Conservation (phyloP, 2,797 vertebrate genomes). For the Clarias platycephalus region DNA sequence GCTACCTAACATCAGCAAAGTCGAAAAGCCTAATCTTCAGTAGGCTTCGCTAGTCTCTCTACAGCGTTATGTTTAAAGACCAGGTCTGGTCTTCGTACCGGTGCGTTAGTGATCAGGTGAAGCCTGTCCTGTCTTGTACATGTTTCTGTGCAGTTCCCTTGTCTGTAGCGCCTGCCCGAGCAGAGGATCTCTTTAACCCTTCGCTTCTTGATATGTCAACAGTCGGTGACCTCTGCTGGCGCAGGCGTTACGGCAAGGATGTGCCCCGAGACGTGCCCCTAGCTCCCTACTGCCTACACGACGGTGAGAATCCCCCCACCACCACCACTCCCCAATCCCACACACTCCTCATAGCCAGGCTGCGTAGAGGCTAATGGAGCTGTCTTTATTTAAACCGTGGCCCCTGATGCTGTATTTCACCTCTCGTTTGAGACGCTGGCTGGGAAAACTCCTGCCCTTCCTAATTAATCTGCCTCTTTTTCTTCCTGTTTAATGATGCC, state of each 20-base stretch:
- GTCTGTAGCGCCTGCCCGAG: slow-evolving; percentile 63
- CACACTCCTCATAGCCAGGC: slow-evolving; percentile 28
- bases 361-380: slow-evolving; percentile 50
- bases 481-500: slow-evolving; percentile 71
- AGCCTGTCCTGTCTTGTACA: background rate
- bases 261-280: slow-evolving; percentile 62
- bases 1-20: background rate
- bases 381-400: slow-evolving; percentile 63
- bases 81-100: too few species aligned
- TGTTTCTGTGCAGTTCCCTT: slow-evolving; percentile 51
- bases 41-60: too few species aligned
- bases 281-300: slow-evolving; percentile 63
- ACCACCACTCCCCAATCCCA: slow-evolving; percentile 28
- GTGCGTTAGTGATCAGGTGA: background rate
- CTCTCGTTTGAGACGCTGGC: slow-evolving; percentile 60
- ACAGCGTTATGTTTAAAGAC: background rate
- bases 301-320: slow-evolving; percentile 59
- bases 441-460: slow-evolving; percentile 64
- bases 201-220: slow-evolving; percentile 67
- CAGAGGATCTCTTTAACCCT: slow-evolving; percentile 66
- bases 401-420: slow-evolving; percentile 58
- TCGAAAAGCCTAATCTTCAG: background rate
- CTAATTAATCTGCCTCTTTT: slow-evolving; percentile 70
- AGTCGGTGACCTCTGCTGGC: slow-evolving; percentile 68
- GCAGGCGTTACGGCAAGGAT: slow-evolving; percentile 67